Evolutionary conservation across 2,113 vertebrate genomes (phyloP).

Genomic region (Hyla sarda): DNA sequence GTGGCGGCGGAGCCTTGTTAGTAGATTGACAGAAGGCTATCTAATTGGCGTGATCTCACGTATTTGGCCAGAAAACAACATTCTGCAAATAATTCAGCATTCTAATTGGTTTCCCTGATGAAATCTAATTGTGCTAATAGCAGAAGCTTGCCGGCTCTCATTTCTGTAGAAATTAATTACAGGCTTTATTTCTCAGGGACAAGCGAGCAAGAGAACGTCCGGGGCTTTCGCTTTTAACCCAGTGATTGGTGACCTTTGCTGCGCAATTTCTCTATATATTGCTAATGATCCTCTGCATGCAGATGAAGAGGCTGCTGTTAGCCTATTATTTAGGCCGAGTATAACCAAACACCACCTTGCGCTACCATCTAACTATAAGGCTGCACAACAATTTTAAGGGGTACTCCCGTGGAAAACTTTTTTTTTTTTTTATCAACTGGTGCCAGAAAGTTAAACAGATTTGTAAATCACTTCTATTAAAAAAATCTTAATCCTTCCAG

Average conservation of each 20-base stretch:
- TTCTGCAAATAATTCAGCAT: constrained; percentile 41
- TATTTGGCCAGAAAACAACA: constrained; percentile 47
- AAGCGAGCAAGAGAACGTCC: background rate
- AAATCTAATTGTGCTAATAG: constrained; percentile 52
- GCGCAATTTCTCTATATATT: background rate
- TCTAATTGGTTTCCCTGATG: constrained; percentile 52
- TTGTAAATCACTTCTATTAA: no score
- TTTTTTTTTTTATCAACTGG: no score
- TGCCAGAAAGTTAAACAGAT: no score
- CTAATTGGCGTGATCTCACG: constrained; percentile 44
- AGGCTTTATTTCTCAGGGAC: constrained; percentile 38
- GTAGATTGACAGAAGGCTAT: constrained; percentile 31
- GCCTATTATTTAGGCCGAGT: background rate
- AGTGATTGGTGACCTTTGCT: constrained; percentile 4
- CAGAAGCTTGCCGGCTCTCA: constrained; percentile 22
- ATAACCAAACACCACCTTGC: no score
- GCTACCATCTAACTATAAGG: background rate
- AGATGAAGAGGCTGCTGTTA: background rate
- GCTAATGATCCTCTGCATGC: constrained; percentile 5
- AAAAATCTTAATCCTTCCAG: no score
- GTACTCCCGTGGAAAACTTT: no score
- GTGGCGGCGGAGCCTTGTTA: constrained; percentile 11
- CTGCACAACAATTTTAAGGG: no score
- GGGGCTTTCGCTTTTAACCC: constrained; percentile 24
- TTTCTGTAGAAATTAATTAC: constrained; percentile 26